These are phyloP conservation scores for Scylla paramamosain DNA, from an alignment of 1,140 invertebrate genomes.

Conservation along the genomic window DNA sequence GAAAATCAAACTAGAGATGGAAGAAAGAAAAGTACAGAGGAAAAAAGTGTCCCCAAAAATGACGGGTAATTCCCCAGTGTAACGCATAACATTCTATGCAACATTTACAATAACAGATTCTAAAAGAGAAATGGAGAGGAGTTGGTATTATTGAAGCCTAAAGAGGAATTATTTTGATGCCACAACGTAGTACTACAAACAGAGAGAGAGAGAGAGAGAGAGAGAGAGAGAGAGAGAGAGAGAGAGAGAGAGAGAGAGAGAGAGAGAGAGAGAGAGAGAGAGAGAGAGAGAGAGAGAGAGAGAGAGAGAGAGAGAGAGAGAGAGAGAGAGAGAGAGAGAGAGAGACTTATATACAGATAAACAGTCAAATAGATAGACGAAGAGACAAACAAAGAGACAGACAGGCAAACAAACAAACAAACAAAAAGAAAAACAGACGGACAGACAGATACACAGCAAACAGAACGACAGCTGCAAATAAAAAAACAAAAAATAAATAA, in stretches of 20 bases:
- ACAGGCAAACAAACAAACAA: background rate
- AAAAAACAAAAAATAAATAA: background rate
- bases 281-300: too few species aligned
- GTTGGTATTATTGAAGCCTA: too few species aligned
- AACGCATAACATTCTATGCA: too few species aligned
- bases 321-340: too few species aligned
- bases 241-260: conserved; percentile 27
- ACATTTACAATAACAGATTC: too few species aligned
- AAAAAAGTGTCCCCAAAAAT: too few species aligned
- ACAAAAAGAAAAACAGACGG: background rate
- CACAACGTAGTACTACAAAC: background rate
- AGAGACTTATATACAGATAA: background rate
- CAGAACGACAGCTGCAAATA: background rate
- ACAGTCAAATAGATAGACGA: background rate
- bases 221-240: conserved; percentile 8
- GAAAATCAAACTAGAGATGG: background rate
- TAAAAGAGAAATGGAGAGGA: too few species aligned
- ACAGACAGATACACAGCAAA: background rate
- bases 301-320: too few species aligned
- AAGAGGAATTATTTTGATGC: too few species aligned
- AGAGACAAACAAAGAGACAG: background rate
- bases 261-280: conserved; percentile 6
- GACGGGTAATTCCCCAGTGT: too few species aligned
- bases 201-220: conserved; percentile 27
- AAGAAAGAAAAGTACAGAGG: background rate